phyloP scores from a whole-genome alignment of 2,888 invertebrate genomes.

The Cryptocephalus moraei region DNA sequence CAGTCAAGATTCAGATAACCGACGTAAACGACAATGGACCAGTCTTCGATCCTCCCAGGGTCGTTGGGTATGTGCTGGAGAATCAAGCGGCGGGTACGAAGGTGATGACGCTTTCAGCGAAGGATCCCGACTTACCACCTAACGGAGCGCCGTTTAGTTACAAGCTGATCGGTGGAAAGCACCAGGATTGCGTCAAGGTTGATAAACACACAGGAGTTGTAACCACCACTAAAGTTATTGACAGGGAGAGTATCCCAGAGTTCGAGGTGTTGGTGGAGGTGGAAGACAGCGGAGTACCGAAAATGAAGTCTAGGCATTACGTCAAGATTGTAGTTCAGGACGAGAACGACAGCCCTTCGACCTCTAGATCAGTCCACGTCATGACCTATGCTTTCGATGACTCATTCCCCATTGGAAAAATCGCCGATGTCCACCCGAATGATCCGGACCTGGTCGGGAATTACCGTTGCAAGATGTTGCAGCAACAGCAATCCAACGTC shows the following conservation, averaged over 20 bases:
- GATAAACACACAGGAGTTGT: constrained; percentile 74
- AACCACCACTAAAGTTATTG: constrained; percentile 66
- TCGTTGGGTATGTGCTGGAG: constrained; percentile 72
- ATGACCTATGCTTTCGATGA: constrained; percentile 69
- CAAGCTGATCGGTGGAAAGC: constrained; percentile 64
- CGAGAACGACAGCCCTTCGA: constrained; percentile 85
- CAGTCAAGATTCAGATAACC: constrained; percentile 65
- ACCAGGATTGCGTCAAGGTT: constrained; percentile 64
- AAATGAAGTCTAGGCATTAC: constrained; percentile 70
- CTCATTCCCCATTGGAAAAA: constrained; percentile 65
- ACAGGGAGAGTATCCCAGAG: constrained; percentile 69
- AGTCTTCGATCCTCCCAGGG: constrained; percentile 59
- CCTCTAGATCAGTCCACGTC: constrained; percentile 70
- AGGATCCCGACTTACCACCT: constrained; percentile 80
- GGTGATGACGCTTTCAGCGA: constrained; percentile 76
- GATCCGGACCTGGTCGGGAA: constrained; percentile 86
- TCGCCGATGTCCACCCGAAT: constrained; percentile 86
- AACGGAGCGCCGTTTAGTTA: constrained; percentile 88
- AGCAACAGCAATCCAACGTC: constrained; percentile 47
- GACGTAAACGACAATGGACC: constrained; percentile 95
- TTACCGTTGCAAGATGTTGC: constrained; percentile 75
- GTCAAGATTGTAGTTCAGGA: constrained; percentile 70
- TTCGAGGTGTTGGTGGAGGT: constrained; percentile 72
- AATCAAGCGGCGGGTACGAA: constrained; percentile 77
- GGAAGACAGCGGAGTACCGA: constrained; percentile 78